Conservation (phyloP, 2,888 invertebrate genomes). For the Caenorhabditis sp. region DNA sequence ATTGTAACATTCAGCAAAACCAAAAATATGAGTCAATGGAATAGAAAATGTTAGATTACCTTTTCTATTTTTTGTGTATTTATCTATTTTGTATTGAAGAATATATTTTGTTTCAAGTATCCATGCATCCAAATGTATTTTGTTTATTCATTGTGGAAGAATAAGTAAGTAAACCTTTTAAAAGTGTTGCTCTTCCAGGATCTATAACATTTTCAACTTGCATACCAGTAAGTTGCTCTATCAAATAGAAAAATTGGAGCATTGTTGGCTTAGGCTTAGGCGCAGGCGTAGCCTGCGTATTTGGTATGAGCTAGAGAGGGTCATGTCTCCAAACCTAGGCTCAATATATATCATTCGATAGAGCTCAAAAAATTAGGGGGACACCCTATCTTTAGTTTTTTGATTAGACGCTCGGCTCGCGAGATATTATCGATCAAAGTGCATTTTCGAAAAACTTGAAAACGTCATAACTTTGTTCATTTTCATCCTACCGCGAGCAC, state of each 20-base stretch:
- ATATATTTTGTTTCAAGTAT: slow-evolving; percentile 62
- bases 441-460: too few species aligned
- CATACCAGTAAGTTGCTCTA: slow-evolving; percentile 62
- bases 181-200: slow-evolving; percentile 66
- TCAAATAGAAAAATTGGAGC: slow-evolving; percentile 65
- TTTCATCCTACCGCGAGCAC: too few species aligned
- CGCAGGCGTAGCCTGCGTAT: too few species aligned
- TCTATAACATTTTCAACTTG: slow-evolving; percentile 48
- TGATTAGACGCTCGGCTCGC: too few species aligned
- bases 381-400: too few species aligned
- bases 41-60: slow-evolving; percentile 64
- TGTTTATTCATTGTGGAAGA: slow-evolving; percentile 66
- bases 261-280: too few species aligned
- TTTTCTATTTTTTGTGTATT: slow-evolving; percentile 67
- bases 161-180: slow-evolving; percentile 61
- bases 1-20: slow-evolving; percentile 71
- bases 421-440: too few species aligned
- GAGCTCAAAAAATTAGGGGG: too few species aligned
- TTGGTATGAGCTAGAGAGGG: too few species aligned
- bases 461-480: too few species aligned
- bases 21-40: slow-evolving; percentile 62
- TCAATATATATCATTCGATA: too few species aligned
- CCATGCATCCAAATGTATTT: slow-evolving; percentile 69
- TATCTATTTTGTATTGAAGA: slow-evolving; percentile 64
- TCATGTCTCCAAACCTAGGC: too few species aligned